Evolutionary conservation across 2,113 vertebrate species (phyloP), one percentile per base, ranked within the genome.

Genomic region (Columba livia): DNA sequence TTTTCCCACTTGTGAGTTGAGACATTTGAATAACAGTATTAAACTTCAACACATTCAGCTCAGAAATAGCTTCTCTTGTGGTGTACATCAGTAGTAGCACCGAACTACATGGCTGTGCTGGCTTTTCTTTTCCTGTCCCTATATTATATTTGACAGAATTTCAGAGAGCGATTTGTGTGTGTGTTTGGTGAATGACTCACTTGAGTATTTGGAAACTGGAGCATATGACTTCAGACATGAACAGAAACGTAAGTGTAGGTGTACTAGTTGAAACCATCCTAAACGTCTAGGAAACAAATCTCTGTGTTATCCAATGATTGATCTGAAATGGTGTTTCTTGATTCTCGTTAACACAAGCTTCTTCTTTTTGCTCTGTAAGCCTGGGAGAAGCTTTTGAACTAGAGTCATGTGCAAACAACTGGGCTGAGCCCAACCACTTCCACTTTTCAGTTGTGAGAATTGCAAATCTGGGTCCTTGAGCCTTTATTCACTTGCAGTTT

Each of bases 391-490:
- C 9, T 73, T 85, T n/a, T 58, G 58, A 58, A n/a, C 34, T 69
- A 11, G 26, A 62, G 11, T 32, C 58, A 10, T 8, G 10, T 56
- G 15, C 29, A 29, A 1, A 23, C 23, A 18, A 24, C 32, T 38
- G 11, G 21, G 9, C 40, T 5, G 58, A 72, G 58, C 42, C 25
- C 15, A 62, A 10, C 24, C 4, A 4, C 24, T 47, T 50, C 40
- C 5, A 10, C 25, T 25, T 8, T 40, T 78, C 57, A 51, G 28
- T 28, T 0, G 0, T 47, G 34, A 60, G 47, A 60, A n/a, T 23
- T 61, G 36, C 60, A 57, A 56, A n/a, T 25, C 54, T 58, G 21
- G 14, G 57, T 25, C 29, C 29, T 72, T 86, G 58, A 56, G 36
- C 25, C 82, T 85, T 73, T 66, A 34, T 58, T 89, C 32, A 6